Conservation (phyloP, 2,888 invertebrate species). For the Notodonta dromedarius region DNA sequence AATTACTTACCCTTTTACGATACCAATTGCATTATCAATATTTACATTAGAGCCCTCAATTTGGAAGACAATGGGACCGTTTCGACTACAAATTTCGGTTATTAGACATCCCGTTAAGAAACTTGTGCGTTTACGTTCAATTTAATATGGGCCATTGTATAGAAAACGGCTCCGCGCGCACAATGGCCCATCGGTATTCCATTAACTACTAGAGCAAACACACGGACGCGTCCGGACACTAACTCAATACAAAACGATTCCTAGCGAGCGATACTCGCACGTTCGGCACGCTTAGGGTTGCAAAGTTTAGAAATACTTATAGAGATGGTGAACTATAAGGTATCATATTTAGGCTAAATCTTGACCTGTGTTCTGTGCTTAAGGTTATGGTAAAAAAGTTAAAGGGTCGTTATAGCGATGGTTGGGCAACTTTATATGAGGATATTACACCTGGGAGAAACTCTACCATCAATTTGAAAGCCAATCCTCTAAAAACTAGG, state of each 20-base stretch:
- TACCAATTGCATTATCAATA: slow-evolving; percentile 28
- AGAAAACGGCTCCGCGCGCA: slow-evolving; percentile 71
- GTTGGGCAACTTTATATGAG: too few relatives aligned
- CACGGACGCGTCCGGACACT: slow-evolving; percentile 67
- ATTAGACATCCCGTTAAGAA: slow-evolving; percentile 56
- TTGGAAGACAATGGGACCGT: slow-evolving; percentile 29
- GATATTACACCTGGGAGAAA: too few relatives aligned
- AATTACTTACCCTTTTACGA: not conserved
- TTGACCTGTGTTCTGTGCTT: too few relatives aligned
- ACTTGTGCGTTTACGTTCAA: slow-evolving; percentile 60
- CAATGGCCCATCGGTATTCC: slow-evolving; percentile 79
- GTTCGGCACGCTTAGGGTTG: slow-evolving; percentile 65
- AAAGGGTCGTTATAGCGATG: too few relatives aligned
- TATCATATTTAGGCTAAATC: too few relatives aligned
- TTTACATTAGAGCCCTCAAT: slow-evolving; percentile 13
- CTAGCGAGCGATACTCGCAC: slow-evolving; percentile 67
- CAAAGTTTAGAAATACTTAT: slow-evolving; percentile 38
- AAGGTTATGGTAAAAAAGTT: too few relatives aligned
- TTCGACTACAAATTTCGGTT: slow-evolving; percentile 50
- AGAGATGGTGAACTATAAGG: not conserved
- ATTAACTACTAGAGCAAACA: slow-evolving; percentile 80
- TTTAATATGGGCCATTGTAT: slow-evolving; percentile 72
- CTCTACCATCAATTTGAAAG: too few relatives aligned
- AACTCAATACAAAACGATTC: slow-evolving; percentile 73
- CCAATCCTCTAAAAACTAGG: not conserved